Evolutionary conservation across 2,113 vertebrate species (phyloP).

Genomic region (Myiagra hebetior): DNA sequence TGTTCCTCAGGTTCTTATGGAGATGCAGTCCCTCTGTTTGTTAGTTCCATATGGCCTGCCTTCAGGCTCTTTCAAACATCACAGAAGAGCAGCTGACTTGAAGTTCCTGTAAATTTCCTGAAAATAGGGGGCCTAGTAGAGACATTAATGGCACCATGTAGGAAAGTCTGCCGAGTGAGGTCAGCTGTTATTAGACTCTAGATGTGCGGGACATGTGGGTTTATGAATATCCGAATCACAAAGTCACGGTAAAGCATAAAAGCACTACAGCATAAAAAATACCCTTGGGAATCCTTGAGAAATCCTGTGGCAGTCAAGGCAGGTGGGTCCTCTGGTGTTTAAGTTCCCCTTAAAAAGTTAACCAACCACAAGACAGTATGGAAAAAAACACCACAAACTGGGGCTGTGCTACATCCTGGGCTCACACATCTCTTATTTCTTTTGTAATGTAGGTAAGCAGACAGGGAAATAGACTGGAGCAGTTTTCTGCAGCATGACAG

Average conservation of each 20-base stretch:
- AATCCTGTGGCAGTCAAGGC: not conserved
- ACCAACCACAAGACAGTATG: not conserved
- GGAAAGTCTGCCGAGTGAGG: not conserved
- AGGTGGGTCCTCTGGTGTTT: not conserved
- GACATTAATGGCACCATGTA: rapidly evolving
- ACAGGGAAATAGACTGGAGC: not conserved
- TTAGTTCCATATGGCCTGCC: not conserved
- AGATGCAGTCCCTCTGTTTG: not conserved
- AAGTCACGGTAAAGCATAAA: not conserved
- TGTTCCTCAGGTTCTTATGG: not conserved
- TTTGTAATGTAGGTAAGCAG: not conserved
- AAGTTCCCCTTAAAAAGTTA: not conserved
- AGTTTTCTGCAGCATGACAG: not conserved
- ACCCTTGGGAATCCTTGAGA: not conserved
- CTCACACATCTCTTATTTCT: not conserved
- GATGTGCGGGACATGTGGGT: not conserved
- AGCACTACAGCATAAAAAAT: not conserved
- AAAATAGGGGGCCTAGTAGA: not conserved
- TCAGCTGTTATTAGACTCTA: not conserved
- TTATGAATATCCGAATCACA: not conserved
- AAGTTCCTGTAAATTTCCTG: not conserved
- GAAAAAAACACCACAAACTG: not conserved
- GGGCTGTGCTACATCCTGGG: not conserved
- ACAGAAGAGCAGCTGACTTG: not conserved
- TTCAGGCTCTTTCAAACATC: not conserved